phyloP scores from a whole-genome alignment of 2,888 invertebrate species.

The Mongoloraphidia duomilia region DNA sequence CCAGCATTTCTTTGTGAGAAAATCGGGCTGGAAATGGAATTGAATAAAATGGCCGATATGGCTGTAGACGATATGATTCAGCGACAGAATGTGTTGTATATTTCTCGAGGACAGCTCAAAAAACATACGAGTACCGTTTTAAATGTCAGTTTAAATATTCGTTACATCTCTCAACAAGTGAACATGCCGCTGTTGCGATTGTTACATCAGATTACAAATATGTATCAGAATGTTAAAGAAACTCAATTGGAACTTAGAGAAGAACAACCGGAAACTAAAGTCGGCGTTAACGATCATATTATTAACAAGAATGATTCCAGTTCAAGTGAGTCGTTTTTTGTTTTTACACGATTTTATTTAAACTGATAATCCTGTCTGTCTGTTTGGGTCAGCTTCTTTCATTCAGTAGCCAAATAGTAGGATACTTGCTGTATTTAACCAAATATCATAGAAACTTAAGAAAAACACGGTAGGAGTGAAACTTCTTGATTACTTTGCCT shows the following conservation, averaged over 20 bases:
- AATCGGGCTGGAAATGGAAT: constrained; percentile 76
- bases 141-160: constrained; percentile 76
- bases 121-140: constrained; percentile 85
- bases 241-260: constrained; percentile 81
- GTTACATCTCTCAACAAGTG: constrained; percentile 87
- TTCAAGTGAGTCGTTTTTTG: constrained; percentile 31
- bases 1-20: constrained; percentile 88
- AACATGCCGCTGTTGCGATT: constrained; percentile 90
- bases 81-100: constrained; percentile 71
- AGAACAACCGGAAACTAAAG: constrained; percentile 37
- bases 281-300: constrained; percentile 26
- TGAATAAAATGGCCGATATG: constrained; percentile 81
- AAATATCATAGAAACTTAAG: no score
- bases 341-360: constrained; percentile 1
- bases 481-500: no score
- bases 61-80: constrained; percentile 73
- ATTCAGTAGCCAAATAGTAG: no score
- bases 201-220: constrained; percentile 90
- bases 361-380: constrained; percentile 1
- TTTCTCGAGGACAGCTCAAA: constrained; percentile 74
- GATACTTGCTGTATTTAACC: no score
- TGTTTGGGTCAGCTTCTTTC: no score
- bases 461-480: no score
- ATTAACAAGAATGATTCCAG: constrained; percentile 45
- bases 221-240: constrained; percentile 94